Conservation (phyloP, 2,113 vertebrate genomes). For the Abramis brama region DNA sequence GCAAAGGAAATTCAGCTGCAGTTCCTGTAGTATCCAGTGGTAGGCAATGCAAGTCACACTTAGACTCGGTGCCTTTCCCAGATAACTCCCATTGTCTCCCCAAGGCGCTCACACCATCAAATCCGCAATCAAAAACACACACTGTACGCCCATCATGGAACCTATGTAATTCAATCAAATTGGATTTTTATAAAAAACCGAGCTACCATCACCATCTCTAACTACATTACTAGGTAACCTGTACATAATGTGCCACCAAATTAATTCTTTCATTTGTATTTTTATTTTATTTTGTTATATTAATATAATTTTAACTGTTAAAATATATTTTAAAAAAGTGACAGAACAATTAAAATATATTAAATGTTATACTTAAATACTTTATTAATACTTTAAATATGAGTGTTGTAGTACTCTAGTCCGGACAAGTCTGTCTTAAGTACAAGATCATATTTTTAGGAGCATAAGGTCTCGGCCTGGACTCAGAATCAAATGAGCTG, state of each 20-base stretch:
- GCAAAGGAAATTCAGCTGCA: not conserved
- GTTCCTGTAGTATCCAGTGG: slow-evolving; percentile 42
- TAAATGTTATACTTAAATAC: not conserved
- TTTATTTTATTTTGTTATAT: no score
- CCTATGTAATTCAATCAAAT: slow-evolving; percentile 30
- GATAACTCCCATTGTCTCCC: slow-evolving; percentile 11
- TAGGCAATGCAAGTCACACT: slow-evolving; percentile 30
- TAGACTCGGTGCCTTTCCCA: not conserved
- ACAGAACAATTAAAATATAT: no score
- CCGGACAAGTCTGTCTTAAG: no score
- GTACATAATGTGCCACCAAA: not conserved
- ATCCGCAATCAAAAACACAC: slow-evolving; percentile 26
- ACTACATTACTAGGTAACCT: not conserved
- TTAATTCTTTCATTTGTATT: not conserved
- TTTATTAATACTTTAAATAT: not conserved
- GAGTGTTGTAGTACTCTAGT: not conserved
- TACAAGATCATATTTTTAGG: no score
- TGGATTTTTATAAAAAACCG: not conserved
- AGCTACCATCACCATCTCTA: not conserved
- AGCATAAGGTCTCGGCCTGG: no score
- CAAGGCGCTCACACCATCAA: not conserved
- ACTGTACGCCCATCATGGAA: slow-evolving; percentile 15
- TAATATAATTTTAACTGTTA: no score
- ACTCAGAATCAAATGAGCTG: no score
- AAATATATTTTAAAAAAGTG: no score